Base-by-base conservation (phyloP, 2,888 invertebrate genomes). In the Chydorus sphaericus region DNA sequence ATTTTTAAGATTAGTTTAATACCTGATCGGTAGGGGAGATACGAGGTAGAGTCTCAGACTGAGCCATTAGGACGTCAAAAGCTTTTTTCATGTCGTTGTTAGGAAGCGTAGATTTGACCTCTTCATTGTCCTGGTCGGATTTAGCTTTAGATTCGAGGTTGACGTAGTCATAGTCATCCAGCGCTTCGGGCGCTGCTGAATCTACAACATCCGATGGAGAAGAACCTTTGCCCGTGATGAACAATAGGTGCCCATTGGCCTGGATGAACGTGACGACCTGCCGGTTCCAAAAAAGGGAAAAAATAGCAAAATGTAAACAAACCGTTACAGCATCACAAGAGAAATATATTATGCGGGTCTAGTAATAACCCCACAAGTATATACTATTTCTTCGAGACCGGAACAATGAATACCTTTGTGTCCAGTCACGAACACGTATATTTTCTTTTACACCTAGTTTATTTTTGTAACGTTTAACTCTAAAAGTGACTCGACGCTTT, bases 101-200 rank as follows among this genome's bases (percentile, higher is more conserved):
- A 0, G 85, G 84, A 60, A 87, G 69, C 26, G 80, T 77, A 58
- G 83, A 82, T 26, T 84, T 75, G 4, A 86, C 77, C 63, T 83
- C 83, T 8, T 82, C 82, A 63, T 85, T 79, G 62, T 83, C 81
- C 60, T 81, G 77, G 20, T 81, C 80, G 2, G 80, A 77, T 30
- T 77, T 76, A 61, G 84, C 80, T 64, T 83, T 80, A 2, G 87
- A 83, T 81, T 67, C 73, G 57, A 92, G 74, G 66, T 85, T 83
- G 49, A 92, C 90, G 67, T 93, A 93, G 70, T 92, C 92, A 68
- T 90, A 89, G 67, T 92, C 91, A 65, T 89, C 75, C 11, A 20
- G 10, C 39, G 26, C 23, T 20, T 8, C 8, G 14, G 8, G 33
- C 8, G 33, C 8, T 33, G 33, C 8, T 33, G 14, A 33, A 33